Conservation (phyloP, 1,140 invertebrate genomes). For the Homarus americanus region DNA sequence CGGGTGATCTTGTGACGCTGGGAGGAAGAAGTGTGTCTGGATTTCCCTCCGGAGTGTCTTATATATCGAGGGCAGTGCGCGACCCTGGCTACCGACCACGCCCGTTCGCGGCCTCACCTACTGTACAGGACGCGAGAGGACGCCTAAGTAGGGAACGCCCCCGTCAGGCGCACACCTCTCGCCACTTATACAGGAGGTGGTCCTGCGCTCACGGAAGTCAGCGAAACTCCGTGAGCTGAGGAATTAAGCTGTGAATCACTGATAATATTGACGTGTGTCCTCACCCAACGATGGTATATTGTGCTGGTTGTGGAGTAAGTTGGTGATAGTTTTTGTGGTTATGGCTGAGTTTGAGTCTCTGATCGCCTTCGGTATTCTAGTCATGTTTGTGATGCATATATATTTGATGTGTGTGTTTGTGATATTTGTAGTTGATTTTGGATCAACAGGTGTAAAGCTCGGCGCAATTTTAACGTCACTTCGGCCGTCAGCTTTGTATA, state of each 20-base stretch:
- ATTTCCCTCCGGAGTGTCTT: neutral
- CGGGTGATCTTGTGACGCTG: slow-evolving; percentile 2
- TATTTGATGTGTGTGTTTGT: no score
- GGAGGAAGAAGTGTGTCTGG: slow-evolving; percentile 4
- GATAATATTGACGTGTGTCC: neutral
- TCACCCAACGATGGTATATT: neutral
- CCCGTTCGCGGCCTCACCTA: neutral
- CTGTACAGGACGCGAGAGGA: no score
- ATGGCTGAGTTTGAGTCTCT: no score
- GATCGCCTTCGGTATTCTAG: no score
- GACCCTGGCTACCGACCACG: slow-evolving; percentile 34
- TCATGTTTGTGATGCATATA: no score
- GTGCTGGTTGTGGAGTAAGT: neutral
- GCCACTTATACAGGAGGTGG: neutral
- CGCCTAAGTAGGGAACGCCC: neutral
- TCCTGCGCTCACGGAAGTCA: neutral
- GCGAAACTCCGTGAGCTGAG: neutral
- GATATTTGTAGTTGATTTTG: no score
- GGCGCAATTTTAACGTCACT: no score
- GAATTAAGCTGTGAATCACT: neutral
- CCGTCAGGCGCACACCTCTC: neutral
- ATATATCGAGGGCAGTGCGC: neutral
- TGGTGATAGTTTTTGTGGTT: no score
- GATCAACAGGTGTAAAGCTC: no score
- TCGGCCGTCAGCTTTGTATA: no score